phyloP scores from a whole-genome alignment of 2,888 invertebrate species.

The Drosophila gaucha region DNA sequence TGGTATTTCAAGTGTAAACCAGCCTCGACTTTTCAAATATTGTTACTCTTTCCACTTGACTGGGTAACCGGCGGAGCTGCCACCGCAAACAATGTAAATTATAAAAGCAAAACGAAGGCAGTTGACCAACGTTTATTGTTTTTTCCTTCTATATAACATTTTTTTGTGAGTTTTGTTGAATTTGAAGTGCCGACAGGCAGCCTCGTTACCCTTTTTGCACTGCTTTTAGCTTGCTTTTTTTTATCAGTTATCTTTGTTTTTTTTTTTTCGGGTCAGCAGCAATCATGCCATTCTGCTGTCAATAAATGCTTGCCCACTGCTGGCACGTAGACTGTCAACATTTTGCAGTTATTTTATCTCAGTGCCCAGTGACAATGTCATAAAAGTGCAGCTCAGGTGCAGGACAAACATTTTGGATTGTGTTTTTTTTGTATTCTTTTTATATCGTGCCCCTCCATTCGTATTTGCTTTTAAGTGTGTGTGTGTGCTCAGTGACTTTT shows the following conservation, averaged over 20 bases:
- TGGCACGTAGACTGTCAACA: conserved; percentile 58
- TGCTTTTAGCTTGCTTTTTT: conserved; percentile 28
- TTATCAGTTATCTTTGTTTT: conserved; percentile 26
- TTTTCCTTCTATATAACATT: conserved; percentile 9
- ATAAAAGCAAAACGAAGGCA: conserved; percentile 72
- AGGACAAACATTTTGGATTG: conserved; percentile 56
- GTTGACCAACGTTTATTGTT: conserved; percentile 47
- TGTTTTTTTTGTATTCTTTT: conserved; percentile 25
- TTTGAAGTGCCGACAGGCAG: conserved; percentile 64
- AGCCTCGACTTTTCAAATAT: conserved; percentile 28
- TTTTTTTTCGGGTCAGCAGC: conserved; percentile 57
- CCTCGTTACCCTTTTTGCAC: conserved; percentile 27
- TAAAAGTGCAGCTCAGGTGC: conserved; percentile 60
- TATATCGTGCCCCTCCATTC: background rate
- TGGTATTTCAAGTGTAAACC: conserved; percentile 27
- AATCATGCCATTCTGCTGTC: conserved; percentile 73
- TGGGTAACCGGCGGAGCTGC: conserved; percentile 33
- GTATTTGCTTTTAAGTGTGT: background rate
- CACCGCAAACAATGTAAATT: conserved; percentile 75
- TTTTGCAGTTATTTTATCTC: conserved; percentile 77
- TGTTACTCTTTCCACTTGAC: conserved; percentile 38
- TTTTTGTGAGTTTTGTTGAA: conserved; percentile 12
- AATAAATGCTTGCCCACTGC: conserved; percentile 60
- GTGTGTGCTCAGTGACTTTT: conserved; percentile 65
- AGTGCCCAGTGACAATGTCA: conserved; percentile 50